Conservation (phyloP, 2,113 vertebrate species). For the Sturnus vulgaris region DNA sequence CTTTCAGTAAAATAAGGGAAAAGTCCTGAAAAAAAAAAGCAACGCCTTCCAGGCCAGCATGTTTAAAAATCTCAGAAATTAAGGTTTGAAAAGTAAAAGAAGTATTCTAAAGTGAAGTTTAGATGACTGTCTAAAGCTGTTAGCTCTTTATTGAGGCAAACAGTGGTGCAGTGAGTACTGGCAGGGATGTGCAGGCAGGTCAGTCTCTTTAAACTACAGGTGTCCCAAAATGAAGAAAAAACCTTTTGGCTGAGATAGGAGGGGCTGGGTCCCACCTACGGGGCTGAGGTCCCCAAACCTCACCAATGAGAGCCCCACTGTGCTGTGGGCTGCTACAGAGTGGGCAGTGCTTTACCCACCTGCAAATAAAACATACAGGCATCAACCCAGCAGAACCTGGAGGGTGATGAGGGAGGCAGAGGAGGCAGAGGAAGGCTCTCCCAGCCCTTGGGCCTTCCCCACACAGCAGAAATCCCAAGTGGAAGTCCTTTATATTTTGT, state of each 20-base stretch:
- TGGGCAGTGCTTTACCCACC: background rate
- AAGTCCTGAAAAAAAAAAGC: background rate
- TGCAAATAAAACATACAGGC: background rate
- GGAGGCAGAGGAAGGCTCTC: background rate
- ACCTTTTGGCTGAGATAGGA: background rate
- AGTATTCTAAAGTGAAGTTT: background rate
- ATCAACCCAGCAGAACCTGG: accelerated
- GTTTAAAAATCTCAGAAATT: background rate
- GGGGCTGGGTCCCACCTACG: background rate
- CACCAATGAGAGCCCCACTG: background rate
- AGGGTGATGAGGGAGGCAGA: background rate
- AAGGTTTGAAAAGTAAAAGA: background rate
- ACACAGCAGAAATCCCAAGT: background rate
- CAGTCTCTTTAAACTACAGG: background rate
- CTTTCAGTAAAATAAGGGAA: background rate
- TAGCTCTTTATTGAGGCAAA: background rate
- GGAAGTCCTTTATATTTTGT: background rate
- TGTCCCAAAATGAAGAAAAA: background rate
- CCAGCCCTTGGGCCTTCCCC: background rate
- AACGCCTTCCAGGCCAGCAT: background rate
- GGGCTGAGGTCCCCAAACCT: background rate
- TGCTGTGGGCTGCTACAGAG: background rate
- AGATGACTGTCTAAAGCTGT: accelerated
- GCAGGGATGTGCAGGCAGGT: background rate
- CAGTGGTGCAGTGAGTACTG: background rate